phyloP scores from a whole-genome alignment of 2,113 vertebrate species.

The Megatriorchis doriae region DNA sequence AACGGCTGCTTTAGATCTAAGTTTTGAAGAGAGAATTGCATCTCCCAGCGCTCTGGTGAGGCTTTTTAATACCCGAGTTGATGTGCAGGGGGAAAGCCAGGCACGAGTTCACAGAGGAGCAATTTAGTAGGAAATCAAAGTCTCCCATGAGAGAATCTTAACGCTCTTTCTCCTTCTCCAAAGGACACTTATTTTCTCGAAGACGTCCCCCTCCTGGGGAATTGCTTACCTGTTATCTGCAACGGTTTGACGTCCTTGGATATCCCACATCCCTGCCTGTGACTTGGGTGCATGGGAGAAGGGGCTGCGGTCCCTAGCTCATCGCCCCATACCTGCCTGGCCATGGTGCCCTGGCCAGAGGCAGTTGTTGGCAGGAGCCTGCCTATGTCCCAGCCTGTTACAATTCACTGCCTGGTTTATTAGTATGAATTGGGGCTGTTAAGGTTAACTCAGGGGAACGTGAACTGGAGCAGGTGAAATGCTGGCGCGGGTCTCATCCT shows the following conservation, averaged over 20 bases:
- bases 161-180: not conserved
- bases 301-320: no score
- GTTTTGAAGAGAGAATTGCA: not conserved
- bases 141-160: not conserved
- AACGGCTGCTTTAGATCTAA: not conserved
- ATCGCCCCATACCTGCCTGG: not conserved
- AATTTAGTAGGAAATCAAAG: not conserved
- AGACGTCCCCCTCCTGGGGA: not conserved
- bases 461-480: not conserved
- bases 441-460: rapidly evolving
- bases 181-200: not conserved
- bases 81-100: not conserved
- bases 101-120: not conserved
- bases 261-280: rapidly evolving
- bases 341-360: not conserved
- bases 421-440: not conserved
- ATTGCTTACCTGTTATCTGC: not conserved
- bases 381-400: rapidly evolving
- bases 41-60: not conserved
- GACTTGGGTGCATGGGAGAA: not conserved
- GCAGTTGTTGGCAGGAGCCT: not conserved
- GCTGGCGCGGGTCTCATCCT: not conserved
- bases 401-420: not conserved
- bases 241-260: not conserved
- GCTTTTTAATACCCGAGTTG: not conserved